phyloP scores from a whole-genome alignment of 2,113 vertebrate genomes.

The Tautogolabrus adspersus region DNA sequence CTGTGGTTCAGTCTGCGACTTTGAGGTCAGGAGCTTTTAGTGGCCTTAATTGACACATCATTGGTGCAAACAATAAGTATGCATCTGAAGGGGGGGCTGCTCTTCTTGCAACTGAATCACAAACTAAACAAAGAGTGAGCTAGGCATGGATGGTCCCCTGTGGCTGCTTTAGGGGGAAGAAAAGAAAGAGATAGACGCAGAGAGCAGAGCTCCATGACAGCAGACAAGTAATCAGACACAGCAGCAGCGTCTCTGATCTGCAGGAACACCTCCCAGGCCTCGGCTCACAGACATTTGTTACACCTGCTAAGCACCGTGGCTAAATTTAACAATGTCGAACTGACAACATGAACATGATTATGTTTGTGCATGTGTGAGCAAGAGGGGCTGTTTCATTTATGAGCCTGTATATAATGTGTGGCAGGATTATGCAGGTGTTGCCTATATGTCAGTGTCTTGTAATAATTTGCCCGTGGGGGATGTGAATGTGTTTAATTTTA shows the following conservation, averaged over 20 bases:
- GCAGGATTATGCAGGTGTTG: conserved; percentile 31
- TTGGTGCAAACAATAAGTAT: conserved; percentile 55
- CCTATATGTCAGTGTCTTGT: conserved; percentile 26
- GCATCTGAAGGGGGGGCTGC: conserved; percentile 4
- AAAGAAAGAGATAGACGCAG: conserved; percentile 60
- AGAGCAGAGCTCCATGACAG: conserved; percentile 73
- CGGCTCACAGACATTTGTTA: conserved; percentile 68
- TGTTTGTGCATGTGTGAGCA: conserved; percentile 45
- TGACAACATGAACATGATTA: conserved; percentile 61
- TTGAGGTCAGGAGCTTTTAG: conserved; percentile 67
- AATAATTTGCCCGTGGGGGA: conserved; percentile 1
- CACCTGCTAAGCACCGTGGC: conserved; percentile 71
- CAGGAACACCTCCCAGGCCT: conserved; percentile 70
- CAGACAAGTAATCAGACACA: conserved; percentile 76
- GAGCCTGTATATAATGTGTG: conserved; percentile 36
- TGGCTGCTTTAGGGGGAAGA: conserved; percentile 49
- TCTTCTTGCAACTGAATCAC: conserved; percentile 53
- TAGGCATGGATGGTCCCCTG: conserved; percentile 52
- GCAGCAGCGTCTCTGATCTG: conserved; percentile 67
- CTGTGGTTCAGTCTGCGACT: conserved; percentile 43
- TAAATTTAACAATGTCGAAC: conserved; percentile 77
- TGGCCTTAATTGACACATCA: conserved; percentile 57
- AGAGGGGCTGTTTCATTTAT: conserved; percentile 18
- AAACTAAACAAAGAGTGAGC: conserved; percentile 69
- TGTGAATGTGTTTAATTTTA: conserved; percentile 16